Conservation (phyloP, 2,113 vertebrate species). For the Vombatus ursinus region DNA sequence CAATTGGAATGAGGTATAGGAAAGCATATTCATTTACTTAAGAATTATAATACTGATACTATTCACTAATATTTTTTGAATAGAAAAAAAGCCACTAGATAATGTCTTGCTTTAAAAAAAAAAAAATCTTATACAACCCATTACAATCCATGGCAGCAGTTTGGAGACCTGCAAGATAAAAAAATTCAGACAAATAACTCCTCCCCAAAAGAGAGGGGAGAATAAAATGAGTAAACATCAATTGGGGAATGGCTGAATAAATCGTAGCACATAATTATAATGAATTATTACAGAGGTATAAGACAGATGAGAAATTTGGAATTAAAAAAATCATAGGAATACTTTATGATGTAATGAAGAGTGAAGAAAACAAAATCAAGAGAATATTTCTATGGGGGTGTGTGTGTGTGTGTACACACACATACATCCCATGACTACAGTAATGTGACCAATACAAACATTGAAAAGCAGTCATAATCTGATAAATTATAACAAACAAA, state of each 20-base stretch:
- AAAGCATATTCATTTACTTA: slow-evolving; percentile 10
- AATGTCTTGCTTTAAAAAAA: slow-evolving; percentile 19
- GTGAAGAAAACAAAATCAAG: too few species aligned
- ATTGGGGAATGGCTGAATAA: background rate
- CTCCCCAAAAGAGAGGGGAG: background rate
- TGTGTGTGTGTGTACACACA: background rate
- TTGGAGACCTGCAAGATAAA: background rate
- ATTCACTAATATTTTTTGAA: slow-evolving; percentile 8
- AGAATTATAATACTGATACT: background rate
- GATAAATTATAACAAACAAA: background rate
- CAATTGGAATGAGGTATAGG: slow-evolving; percentile 3
- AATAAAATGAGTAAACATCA: background rate
- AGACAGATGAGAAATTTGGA: too few species aligned
- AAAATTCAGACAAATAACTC: background rate
- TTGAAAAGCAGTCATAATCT: background rate
- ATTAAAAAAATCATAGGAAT: too few species aligned
- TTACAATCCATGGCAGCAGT: background rate
- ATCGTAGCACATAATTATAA: background rate
- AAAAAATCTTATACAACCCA: background rate
- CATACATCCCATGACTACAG: background rate
- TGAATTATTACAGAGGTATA: background rate
- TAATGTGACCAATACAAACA: background rate
- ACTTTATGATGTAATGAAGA: too few species aligned
- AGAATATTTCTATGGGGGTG: too few species aligned
- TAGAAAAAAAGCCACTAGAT: slow-evolving; percentile 30